phyloP scores from a whole-genome alignment of 2,113 vertebrate species.

The Pteronura brasiliensis region DNA sequence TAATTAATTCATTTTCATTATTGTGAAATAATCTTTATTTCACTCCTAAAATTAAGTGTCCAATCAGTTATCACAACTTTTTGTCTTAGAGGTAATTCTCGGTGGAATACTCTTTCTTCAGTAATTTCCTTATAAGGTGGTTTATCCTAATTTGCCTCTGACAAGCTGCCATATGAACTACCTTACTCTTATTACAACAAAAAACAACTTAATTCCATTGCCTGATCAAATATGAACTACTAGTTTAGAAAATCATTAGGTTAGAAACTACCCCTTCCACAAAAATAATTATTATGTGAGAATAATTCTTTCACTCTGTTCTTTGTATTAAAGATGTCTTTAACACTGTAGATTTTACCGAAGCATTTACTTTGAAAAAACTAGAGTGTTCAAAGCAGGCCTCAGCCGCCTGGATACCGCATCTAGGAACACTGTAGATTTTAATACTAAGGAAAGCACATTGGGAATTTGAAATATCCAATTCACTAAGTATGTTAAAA shows the following conservation, averaged over 20 bases:
- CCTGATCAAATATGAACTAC: background rate
- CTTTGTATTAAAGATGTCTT: background rate
- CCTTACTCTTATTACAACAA: background rate
- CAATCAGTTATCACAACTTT: background rate
- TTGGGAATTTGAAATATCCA: background rate
- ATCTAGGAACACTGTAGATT: background rate
- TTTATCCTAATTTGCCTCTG: background rate
- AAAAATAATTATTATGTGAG: background rate
- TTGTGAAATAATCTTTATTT: background rate
- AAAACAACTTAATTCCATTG: background rate
- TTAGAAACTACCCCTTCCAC: background rate
- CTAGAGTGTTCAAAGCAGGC: too few species aligned
- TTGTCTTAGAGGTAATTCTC: background rate
- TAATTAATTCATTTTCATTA: background rate
- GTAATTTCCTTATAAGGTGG: background rate
- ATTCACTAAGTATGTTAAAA: too few species aligned
- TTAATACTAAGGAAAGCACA: background rate
- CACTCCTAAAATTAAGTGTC: background rate
- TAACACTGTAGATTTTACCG: background rate
- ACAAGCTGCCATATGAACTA: background rate
- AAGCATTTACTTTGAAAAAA: too few species aligned
- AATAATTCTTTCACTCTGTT: background rate
- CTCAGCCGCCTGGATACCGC: too few species aligned
- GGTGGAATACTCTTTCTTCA: background rate
- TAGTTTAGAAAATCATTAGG: background rate